Conservation (phyloP, 2,113 vertebrate genomes). For the Seriola aureovittata region DNA sequence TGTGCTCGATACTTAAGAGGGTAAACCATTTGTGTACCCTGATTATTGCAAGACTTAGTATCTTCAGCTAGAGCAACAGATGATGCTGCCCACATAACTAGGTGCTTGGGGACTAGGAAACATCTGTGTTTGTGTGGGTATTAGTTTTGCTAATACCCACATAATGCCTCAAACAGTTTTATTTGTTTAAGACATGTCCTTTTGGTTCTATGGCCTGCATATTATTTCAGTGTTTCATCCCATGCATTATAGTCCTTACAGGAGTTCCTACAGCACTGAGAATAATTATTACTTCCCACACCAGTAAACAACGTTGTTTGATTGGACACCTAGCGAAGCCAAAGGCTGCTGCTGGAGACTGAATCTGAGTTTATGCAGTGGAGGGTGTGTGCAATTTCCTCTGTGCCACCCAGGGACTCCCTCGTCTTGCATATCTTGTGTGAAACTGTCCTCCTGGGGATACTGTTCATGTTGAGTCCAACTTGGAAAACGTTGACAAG, state of each 20-base stretch:
- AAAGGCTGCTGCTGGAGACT: background rate
- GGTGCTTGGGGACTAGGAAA: background rate
- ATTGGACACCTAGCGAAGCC: background rate
- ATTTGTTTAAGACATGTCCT: background rate
- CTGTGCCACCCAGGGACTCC: background rate
- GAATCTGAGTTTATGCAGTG: conserved; percentile 2
- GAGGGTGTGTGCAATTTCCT: conserved; percentile 4
- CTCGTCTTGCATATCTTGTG: background rate
- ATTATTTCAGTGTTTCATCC: background rate
- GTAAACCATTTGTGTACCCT: background rate
- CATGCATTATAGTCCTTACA: background rate
- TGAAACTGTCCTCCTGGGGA: conserved; percentile 30
- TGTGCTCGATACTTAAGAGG: background rate
- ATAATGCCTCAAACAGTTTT: background rate
- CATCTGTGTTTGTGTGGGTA: conserved; percentile 11
- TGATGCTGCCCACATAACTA: background rate
- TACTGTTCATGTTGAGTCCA: conserved; percentile 21
- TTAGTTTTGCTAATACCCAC: conserved; percentile 16
- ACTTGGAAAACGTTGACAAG: conserved; percentile 47
- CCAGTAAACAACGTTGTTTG: background rate
- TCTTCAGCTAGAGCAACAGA: conserved; percentile 10
- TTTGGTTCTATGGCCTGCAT: background rate
- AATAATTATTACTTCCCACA: conserved; percentile 22
- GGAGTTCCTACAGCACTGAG: conserved; percentile 12
- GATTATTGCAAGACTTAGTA: background rate